Evolutionary conservation across 2,888 invertebrate genomes (phyloP), one percentile per base, ranked within the genome.

Genomic region (Cetonia aurata): DNA sequence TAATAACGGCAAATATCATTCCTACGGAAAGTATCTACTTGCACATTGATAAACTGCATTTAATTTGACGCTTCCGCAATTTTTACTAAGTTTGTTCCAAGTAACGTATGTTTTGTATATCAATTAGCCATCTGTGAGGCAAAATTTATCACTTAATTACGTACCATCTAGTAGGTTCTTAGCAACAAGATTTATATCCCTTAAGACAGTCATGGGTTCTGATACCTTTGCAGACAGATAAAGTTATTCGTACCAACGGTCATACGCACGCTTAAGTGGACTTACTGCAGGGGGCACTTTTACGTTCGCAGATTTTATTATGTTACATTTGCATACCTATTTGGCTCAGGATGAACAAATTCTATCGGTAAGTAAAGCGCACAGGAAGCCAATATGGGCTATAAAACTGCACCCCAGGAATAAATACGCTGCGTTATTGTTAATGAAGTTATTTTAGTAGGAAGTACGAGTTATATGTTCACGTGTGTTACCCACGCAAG

Each of bases 241-340:
- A 53, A 53, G 31, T 53, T n/a, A 10, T 52, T 10, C 17, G 8
- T 8, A 12, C 0, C 17, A 52, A 31, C 12, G 12, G 31, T 6
- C 53, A 15, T n/a, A 6, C 1, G 19, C 44, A 8, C 42, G 19
- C n/a, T 42, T 10, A 19, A 59, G 44, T 46, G 70, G 41, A 70
- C 57, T 71, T 71, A 33, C 72, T 41, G 67, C 72, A 71, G 74
- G 74, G 68, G 72, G 74, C 68, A 71, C 57, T 67, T 74, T 74
- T 74, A 74, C 68, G 44, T 66, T 55, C 70, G 56, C 55, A 67
- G 13, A 31, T 31, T 62, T 62, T 62, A 62, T 33, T 62, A 48
- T 31, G 15, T 42, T 13, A 17, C 12, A 60, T 25, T 60, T 60
- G 31, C 60, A 48, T 48, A n/a, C 2, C 3, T 48, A 46, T 60